A percentile compares a stretch with the other conserved stretches of the same genome.
phyloP scores from a whole-genome alignment of 2,797 vertebrate genomes.

The Heteromormyrus szaboi region DNA sequence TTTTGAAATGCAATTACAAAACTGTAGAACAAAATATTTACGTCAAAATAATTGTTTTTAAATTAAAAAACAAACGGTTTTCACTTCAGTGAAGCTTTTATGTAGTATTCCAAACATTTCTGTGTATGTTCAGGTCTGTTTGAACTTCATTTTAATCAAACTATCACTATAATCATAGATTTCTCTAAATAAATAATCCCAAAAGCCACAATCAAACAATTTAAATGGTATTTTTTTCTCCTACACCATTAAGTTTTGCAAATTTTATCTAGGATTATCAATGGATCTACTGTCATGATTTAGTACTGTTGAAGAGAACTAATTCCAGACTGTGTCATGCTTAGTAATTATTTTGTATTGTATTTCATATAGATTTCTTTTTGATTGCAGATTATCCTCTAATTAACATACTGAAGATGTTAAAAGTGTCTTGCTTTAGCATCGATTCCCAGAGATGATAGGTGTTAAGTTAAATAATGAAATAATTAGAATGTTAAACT shows the following conservation, averaged over 20 bases:
- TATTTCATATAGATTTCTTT: neutral
- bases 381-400: neutral
- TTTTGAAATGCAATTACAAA: neutral
- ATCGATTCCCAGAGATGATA: neutral
- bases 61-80: constrained; percentile 68
- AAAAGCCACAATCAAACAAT: neutral
- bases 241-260: neutral
- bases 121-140: neutral
- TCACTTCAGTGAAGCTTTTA: neutral
- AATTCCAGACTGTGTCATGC: neutral
- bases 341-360: neutral
- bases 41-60: neutral
- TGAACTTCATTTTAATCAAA: neutral
- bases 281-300: neutral
- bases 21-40: neutral
- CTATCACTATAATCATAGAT: neutral
- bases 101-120: neutral
- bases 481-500: neutral
- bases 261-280: neutral
- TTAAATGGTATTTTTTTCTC: neutral
- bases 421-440: neutral
- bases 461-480: neutral
- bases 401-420: neutral
- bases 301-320: neutral
- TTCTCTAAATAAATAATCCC: neutral